These are phyloP conservation scores for Oreochromis aureus DNA, from an alignment of 2,113 vertebrate species.

Conservation along the genomic window DNA sequence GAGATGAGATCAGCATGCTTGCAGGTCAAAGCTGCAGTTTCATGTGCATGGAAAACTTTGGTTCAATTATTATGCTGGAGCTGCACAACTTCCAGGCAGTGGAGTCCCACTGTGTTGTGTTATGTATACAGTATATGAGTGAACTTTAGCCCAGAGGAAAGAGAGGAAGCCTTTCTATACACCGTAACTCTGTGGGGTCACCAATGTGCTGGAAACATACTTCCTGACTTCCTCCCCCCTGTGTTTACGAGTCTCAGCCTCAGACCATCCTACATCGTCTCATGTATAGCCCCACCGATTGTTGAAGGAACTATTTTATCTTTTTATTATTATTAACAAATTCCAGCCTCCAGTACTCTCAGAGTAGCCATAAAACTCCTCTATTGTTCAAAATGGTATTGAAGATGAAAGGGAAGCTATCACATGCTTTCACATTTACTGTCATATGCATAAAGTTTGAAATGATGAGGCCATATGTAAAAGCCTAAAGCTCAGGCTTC, in stretches of 20 bases:
- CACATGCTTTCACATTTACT: not conserved
- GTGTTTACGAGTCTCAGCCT: slow-evolving; percentile 44
- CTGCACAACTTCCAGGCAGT: slow-evolving; percentile 3
- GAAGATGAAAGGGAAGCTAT: not conserved
- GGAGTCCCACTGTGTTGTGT: slow-evolving; percentile 25
- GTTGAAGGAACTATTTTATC: not conserved
- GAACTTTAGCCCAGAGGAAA: slow-evolving; percentile 63
- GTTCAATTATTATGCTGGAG: not conserved
- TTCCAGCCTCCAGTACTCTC: not conserved
- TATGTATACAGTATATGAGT: slow-evolving; percentile 36
- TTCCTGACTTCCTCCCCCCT: slow-evolving; percentile 55
- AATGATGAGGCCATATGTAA: not conserved
- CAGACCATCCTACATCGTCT: slow-evolving; percentile 8
- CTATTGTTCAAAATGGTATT: not conserved
- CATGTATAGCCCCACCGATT: not conserved
- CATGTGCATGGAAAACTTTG: not conserved
- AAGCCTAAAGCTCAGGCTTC: not conserved
- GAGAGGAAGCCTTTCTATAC: slow-evolving; percentile 52
- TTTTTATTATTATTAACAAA: not conserved
- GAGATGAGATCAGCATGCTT: not conserved
- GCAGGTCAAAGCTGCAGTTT: not conserved
- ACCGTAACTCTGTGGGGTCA: slow-evolving; percentile 31
- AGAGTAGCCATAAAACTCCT: not conserved
- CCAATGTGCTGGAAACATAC: slow-evolving; percentile 40
- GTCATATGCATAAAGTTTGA: not conserved